phyloP scores from a whole-genome alignment of 1,140 invertebrate species.

The Gryllus bimaculatus region DNA sequence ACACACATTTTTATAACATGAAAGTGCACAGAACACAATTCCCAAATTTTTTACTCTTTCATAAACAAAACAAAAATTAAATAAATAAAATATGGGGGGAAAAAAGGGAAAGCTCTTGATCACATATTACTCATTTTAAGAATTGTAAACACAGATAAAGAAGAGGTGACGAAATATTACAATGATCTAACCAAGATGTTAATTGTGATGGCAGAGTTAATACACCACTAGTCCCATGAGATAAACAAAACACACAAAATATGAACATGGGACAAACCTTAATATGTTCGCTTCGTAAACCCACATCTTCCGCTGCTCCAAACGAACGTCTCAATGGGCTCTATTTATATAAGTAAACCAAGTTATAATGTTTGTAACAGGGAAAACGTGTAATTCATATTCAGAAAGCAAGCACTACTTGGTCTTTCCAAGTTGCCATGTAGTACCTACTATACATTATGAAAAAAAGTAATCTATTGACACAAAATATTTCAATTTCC shows the following conservation, averaged over 20 bases:
- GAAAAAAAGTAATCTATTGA: too few relatives aligned
- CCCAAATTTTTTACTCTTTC: too few relatives aligned
- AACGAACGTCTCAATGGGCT: neutral
- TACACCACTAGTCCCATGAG: neutral
- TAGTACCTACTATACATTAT: neutral
- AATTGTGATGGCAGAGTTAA: neutral
- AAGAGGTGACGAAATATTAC: neutral
- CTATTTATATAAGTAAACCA: neutral
- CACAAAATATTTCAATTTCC: too few relatives aligned
- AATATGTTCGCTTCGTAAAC: neutral
- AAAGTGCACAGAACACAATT: too few relatives aligned
- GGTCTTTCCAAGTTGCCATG: neutral
- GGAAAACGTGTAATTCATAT: neutral
- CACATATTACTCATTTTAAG: neutral
- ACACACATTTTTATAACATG: too few relatives aligned
- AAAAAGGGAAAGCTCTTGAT: too few relatives aligned
- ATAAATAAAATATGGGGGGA: too few relatives aligned
- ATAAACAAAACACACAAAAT: neutral
- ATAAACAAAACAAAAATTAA: too few relatives aligned
- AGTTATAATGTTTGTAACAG: neutral
- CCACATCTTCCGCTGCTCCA: neutral
- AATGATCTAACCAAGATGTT: neutral
- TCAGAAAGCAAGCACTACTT: neutral
- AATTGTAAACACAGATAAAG: neutral
- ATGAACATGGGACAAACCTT: conserved; percentile 4